Evolutionary conservation across 2,113 vertebrate genomes (phyloP).

Genomic region (Empidonax alnorum): DNA sequence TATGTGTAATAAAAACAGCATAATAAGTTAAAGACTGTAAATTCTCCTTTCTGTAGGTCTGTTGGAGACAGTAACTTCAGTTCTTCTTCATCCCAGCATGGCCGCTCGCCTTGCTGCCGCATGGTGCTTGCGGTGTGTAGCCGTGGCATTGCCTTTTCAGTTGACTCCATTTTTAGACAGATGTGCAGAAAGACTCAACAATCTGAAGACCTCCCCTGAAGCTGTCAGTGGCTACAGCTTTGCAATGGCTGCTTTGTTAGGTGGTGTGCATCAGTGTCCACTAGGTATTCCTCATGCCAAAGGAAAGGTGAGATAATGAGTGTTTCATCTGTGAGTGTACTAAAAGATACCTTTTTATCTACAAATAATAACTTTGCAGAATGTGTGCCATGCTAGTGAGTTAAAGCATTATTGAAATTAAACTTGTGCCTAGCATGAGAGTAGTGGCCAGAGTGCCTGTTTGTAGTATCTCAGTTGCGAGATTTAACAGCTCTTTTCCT

Average conservation of each 20-base stretch:
- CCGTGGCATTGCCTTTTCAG: conserved; percentile 94
- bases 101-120: conserved; percentile 94
- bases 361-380: neutral
- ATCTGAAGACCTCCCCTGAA: conserved; percentile 94
- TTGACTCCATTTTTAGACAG: conserved; percentile 92
- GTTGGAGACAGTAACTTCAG: conserved; percentile 93
- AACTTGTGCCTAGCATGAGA: neutral
- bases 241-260: conserved; percentile 95
- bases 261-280: conserved; percentile 95
- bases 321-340: neutral
- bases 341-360: neutral
- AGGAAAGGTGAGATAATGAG: conserved; percentile 86
- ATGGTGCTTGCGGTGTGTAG: conserved; percentile 95
- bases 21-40: neutral
- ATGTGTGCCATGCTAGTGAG: neutral
- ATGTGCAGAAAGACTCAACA: conserved; percentile 95
- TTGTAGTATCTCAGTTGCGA: neutral
- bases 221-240: conserved; percentile 99
- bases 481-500: neutral
- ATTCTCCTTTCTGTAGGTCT: conserved; percentile 78
- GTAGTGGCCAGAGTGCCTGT: neutral
- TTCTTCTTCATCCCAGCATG: conserved; percentile 97
- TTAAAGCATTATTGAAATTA: neutral
- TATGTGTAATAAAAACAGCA: neutral
- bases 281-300: conserved; percentile 96